Base-by-base conservation (phyloP, 2,113 vertebrate genomes). In the Nothocercus nigrocapillus region DNA sequence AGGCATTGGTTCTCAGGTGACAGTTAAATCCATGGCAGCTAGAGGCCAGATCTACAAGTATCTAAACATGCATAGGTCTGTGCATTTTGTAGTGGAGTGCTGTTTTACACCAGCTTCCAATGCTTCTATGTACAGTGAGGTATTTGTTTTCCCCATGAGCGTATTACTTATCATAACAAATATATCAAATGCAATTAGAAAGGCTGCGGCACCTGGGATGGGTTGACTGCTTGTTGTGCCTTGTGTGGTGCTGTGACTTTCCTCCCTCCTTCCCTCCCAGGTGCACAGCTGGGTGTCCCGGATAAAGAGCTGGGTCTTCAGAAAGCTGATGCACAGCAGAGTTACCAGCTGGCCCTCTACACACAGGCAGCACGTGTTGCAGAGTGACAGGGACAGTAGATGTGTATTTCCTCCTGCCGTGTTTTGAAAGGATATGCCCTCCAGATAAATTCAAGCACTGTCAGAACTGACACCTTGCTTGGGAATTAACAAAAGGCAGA, bases 401-500 rank as follows among this genome's bases (percentile, higher is more conserved):
- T 21, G 14, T 20, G 3, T 59, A 3, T 83, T 96, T 87, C 70
- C 56, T 84, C 67, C 88, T 94, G 45, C 61, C 61, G 59, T 78
- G 27, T 36, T 70, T 61, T 74, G 30, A 94, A 96, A 89, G 88
- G 69, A 88, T 92, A 66, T 79, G 38, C 36, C 82, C 85, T 93
- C 40, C 69, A 80, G 93, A 56, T 83, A 95, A 91, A 97, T 68
- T 38, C 74, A 67, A 77, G 25, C 51, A 7, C 56, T 94, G 70
- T 82, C 89, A 96, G 84, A 95, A 89, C 25, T 63, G 89, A 95
- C 85, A 85, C 44, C 24, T 85, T 51, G 4, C 42, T 62, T 18
- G n/a, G 36, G 84, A 90, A 89, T 91, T 92, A 95, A 86, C 62
- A 82, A 75, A 36, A 76, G 14, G 47, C 38, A 61, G 82, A 75